Conservation (phyloP, 2,888 invertebrate genomes). For the Tryphoninae sp. region DNA sequence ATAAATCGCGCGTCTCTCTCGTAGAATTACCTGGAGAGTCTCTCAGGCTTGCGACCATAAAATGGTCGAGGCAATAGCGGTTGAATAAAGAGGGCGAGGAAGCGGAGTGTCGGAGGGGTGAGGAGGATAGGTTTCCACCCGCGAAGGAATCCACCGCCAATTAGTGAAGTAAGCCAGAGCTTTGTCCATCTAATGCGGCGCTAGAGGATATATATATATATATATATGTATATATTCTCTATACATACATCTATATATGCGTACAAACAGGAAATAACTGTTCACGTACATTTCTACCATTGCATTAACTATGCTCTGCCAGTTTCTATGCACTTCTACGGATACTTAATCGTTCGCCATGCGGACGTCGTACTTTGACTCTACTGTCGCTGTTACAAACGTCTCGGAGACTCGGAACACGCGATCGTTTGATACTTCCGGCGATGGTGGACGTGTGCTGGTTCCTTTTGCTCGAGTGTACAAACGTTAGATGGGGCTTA, state of each 20-base stretch:
- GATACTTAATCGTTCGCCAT: constrained; percentile 57
- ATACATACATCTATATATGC: background rate
- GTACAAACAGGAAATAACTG: constrained; percentile 52
- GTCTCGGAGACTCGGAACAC: constrained; percentile 49
- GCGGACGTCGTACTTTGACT: constrained; percentile 53
- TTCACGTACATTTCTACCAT: constrained; percentile 35
- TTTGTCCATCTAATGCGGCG: constrained; percentile 54
- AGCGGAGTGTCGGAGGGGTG: constrained; percentile 13
- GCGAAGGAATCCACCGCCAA: constrained; percentile 60
- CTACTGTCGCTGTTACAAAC: constrained; percentile 59
- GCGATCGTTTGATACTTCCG: constrained; percentile 63
- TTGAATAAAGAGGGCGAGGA: constrained; percentile 48
- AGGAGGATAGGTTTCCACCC: constrained; percentile 37
- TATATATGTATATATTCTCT: too few relatives aligned
- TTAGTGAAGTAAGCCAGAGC: constrained; percentile 58
- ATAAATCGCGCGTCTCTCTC: constrained; percentile 53
- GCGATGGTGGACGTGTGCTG: constrained; percentile 38
- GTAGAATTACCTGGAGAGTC: constrained; percentile 49
- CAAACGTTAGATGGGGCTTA: constrained; percentile 29
- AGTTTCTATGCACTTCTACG: constrained; percentile 34
- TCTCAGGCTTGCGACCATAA: constrained; percentile 50
- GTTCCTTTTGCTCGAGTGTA: constrained; percentile 21
- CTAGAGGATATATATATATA: background rate
- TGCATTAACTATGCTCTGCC: constrained; percentile 42
- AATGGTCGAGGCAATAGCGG: constrained; percentile 39